phyloP scores from a whole-genome alignment of 2,113 vertebrate genomes.

The Cardinalis cardinalis region DNA sequence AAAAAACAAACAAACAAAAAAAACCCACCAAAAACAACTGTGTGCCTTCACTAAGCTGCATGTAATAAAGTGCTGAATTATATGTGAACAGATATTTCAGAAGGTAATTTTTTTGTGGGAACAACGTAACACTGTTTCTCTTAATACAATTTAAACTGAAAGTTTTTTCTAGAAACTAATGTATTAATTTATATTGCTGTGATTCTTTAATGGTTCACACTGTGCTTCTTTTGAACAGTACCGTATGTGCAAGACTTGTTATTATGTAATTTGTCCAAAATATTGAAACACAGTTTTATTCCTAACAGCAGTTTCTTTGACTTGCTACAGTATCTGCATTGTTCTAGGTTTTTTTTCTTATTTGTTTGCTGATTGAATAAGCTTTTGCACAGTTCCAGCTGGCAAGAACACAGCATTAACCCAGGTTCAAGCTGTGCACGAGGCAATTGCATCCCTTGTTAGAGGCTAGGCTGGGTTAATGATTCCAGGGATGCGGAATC shows the following conservation, averaged over 20 bases:
- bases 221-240: not conserved
- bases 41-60: not conserved
- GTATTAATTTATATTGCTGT: not conserved
- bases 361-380: slow-evolving; percentile 61
- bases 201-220: not conserved
- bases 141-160: not conserved
- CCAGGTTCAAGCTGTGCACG: slow-evolving; percentile 66
- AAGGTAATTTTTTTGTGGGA: not conserved
- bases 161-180: not conserved
- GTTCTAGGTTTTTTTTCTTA: slow-evolving; percentile 54
- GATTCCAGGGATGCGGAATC: slow-evolving; percentile 37
- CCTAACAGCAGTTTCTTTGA: slow-evolving; percentile 43
- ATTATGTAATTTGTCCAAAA: not conserved
- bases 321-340: slow-evolving; percentile 50
- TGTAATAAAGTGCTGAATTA: not conserved
- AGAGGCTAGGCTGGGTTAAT: slow-evolving; percentile 48
- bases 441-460: slow-evolving; percentile 42
- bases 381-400: slow-evolving; percentile 66
- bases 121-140: not conserved
- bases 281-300: slow-evolving; percentile 8
- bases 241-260: not conserved
- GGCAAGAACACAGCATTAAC: slow-evolving; percentile 60
- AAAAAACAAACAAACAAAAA: not conserved
- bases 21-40: not conserved
- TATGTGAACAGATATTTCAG: not conserved